phyloP scores from a whole-genome alignment of 2,888 invertebrate species.

The Synergus gifuensis region DNA sequence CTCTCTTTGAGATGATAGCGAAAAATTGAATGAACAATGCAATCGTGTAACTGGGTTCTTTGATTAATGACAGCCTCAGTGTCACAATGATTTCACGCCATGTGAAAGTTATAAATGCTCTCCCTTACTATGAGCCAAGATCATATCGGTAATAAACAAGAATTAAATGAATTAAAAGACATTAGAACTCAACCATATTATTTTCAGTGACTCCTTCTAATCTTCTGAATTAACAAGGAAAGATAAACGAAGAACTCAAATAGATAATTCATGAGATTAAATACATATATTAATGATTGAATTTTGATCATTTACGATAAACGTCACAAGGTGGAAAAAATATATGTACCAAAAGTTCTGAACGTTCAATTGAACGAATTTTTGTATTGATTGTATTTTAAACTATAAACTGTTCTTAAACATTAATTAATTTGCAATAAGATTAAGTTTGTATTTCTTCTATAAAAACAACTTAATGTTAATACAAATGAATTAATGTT shows the following conservation, averaged over 20 bases:
- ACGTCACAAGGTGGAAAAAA: background rate
- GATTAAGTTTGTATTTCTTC: too few species aligned
- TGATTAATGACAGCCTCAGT: conserved; percentile 32
- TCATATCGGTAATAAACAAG: conserved; percentile 29
- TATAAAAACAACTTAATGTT: too few species aligned
- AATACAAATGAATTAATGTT: too few species aligned
- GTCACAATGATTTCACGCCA: conserved; percentile 36
- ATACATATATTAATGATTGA: background rate
- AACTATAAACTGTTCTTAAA: too few species aligned
- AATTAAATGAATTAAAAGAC: conserved; percentile 22
- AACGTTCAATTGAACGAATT: too few species aligned
- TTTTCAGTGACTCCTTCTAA: conserved; percentile 11
- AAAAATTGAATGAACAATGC: conserved; percentile 19
- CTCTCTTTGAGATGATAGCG: background rate
- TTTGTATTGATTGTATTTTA: too few species aligned
- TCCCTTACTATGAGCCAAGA: conserved; percentile 6
- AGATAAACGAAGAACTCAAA: background rate
- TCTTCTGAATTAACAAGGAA: background rate
- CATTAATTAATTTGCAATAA: too few species aligned
- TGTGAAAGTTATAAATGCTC: conserved; percentile 34
- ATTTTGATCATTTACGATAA: background rate
- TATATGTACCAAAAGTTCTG: too few species aligned
- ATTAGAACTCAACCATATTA: conserved; percentile 19
- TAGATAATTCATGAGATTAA: background rate
- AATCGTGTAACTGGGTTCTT: background rate